A percentile compares a stretch with the other conserved stretches of the same genome.
These are phyloP conservation scores for Dicrostonyx torquatus DNA, from an alignment of 2,797 vertebrate species.

Conservation along the genomic window DNA sequence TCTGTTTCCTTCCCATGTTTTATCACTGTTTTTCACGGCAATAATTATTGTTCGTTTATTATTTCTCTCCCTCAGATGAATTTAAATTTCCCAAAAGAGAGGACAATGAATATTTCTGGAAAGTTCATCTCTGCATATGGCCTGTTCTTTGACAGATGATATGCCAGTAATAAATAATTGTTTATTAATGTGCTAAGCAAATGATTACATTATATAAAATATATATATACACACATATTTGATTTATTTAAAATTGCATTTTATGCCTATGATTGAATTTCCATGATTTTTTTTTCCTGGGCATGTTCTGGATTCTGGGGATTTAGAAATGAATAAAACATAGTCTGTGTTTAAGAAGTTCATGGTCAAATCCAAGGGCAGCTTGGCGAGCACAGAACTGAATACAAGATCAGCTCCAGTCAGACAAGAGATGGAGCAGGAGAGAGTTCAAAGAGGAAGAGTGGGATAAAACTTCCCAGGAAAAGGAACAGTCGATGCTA, in stretches of 20 bases:
- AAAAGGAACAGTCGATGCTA: neutral
- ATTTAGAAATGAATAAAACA: slow-evolving; percentile 34
- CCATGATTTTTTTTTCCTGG: slow-evolving; percentile 24
- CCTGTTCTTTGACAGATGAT: neutral
- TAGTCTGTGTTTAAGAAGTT: neutral
- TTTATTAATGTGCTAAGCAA: slow-evolving; percentile 8
- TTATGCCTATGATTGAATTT: neutral
- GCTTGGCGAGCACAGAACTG: slow-evolving; percentile 6
- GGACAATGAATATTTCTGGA: neutral
- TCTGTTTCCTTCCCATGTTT: neutral
- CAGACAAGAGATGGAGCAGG: neutral
- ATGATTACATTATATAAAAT: neutral
- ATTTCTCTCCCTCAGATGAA: neutral
- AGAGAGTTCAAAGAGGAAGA: neutral
- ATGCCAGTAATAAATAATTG: neutral
- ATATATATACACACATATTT: neutral
- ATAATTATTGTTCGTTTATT: slow-evolving; percentile 10
- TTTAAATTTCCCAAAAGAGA: neutral
- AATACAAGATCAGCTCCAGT: slow-evolving; percentile 10
- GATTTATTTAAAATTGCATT: slow-evolving; percentile 23
- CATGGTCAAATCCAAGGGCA: neutral
- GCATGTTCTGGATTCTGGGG: neutral
- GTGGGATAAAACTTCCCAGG: neutral
- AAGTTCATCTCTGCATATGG: neutral
- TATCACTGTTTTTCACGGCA: slow-evolving; percentile 1